Conservation (phyloP, 1,140 invertebrate genomes). For the Drosophila nannoptera region DNA sequence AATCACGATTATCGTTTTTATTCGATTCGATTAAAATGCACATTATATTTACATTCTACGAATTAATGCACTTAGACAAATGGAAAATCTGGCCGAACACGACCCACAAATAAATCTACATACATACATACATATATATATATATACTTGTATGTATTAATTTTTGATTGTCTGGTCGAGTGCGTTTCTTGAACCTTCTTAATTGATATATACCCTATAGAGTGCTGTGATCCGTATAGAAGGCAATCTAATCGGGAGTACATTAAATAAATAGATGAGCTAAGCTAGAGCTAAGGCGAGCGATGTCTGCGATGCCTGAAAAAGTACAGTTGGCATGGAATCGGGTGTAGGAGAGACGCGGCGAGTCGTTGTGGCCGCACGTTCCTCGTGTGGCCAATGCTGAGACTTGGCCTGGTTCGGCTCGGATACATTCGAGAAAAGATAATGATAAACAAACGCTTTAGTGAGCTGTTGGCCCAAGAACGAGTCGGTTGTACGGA, state of each 20-base stretch:
- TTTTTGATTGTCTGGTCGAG: no score
- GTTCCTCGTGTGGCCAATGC: slow-evolving; percentile 65
- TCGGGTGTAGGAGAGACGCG: slow-evolving; percentile 22
- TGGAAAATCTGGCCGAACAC: no score
- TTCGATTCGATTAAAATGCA: no score
- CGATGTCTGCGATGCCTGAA: not conserved
- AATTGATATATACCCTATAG: not conserved
- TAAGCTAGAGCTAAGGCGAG: slow-evolving; percentile 8
- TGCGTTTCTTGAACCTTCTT: not conserved
- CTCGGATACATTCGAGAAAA: slow-evolving; percentile 49
- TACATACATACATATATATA: no score
- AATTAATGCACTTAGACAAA: no score
- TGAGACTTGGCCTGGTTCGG: slow-evolving; percentile 55
- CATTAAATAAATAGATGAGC: slow-evolving; percentile 32
- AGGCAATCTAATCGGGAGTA: slow-evolving; percentile 14
- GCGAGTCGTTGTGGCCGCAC: slow-evolving; percentile 7
- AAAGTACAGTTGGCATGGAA: slow-evolving; percentile 2
- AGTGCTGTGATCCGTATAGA: not conserved
- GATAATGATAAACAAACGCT: slow-evolving; percentile 24
- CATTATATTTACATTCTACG: no score
- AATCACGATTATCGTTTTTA: no score
- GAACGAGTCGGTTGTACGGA: slow-evolving; percentile 49
- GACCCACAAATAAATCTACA: no score
- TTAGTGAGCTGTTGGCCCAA: slow-evolving; percentile 60
- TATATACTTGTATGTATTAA: no score